phyloP scores from a whole-genome alignment of 2,888 invertebrate genomes.

The Sinodicranocentrus sp. region DNA sequence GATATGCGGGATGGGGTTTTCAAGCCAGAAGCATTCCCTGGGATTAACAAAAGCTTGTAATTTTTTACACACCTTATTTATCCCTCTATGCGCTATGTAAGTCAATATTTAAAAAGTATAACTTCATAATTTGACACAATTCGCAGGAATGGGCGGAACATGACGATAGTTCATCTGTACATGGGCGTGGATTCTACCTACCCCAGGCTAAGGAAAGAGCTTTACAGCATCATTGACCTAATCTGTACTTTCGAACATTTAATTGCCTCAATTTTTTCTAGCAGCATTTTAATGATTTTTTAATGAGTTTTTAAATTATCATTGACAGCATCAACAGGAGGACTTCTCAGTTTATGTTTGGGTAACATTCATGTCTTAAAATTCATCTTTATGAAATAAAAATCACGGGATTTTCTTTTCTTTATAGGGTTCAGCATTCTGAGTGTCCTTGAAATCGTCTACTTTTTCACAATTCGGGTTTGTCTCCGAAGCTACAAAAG shows the following conservation, averaged over 20 bases:
- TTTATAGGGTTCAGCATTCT: constrained; percentile 62
- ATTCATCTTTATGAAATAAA: not conserved
- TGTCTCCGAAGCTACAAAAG: constrained; percentile 31
- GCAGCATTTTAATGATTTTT: constrained; percentile 20
- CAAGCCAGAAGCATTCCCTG: not conserved
- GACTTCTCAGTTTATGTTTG: constrained; percentile 67
- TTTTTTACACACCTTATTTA: no score
- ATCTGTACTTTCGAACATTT: constrained; percentile 65
- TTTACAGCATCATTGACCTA: constrained; percentile 71
- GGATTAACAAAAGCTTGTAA: constrained; percentile 39
- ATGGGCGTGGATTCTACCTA: constrained; percentile 68
- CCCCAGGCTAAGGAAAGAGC: constrained; percentile 68
- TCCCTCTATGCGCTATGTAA: no score
- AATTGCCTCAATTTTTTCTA: no score
- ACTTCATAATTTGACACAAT: no score
- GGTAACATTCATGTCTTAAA: constrained; percentile 31
- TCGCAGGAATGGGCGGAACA: constrained; percentile 66
- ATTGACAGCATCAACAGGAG: constrained; percentile 66
- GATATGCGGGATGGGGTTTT: constrained; percentile 28
- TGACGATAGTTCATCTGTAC: constrained; percentile 72
- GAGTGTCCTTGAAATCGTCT: constrained; percentile 68
- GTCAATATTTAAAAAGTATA: no score
- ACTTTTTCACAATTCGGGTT: constrained; percentile 68
- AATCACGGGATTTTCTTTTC: not conserved
- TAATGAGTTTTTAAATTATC: not conserved